Base-by-base conservation (phyloP, 1,140 invertebrate species). In the Reticulitermes speratus region DNA sequence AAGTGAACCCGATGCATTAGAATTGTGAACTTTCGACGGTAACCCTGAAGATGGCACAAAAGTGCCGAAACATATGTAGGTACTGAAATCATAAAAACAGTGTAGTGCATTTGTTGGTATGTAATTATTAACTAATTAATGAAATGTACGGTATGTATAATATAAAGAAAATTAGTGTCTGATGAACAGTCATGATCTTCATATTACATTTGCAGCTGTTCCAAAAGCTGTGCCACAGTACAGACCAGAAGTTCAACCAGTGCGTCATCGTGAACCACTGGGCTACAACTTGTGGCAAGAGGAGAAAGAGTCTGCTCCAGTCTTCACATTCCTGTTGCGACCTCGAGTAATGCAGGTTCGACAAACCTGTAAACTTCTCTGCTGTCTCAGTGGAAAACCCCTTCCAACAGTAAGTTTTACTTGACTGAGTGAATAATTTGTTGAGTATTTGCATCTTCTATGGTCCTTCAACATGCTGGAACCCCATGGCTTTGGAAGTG, bases 261-360 rank as follows among this genome's bases (percentile, higher is more conserved):
- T 96, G 48, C 93, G 97, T 83, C 93, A 96, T 88, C 93, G 97
- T 88, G 96, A 97, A 91, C 94, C 96, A 1, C 91, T 97, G n/a
- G 94, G 94, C 6, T 96, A 96, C 90, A 96, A 95, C 86, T 95
- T 96, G 92, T 97, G 96, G 96, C 94, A 97, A 91, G 97, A 98
- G 91, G 96, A 96, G 88, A 95, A 95, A 89, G 97, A 98, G 91
- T 95, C 95, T 88, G 96, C 96, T 32, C 99, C 99, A 83, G 95
- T 94, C 89, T 99, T 99, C 92, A 99, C 97, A 88, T 99, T 99
- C 96, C 94, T 97, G 88, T 94, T 99, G 84, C 94, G 99, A 91
- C 98, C 98, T 90, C 96, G 99, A 91, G 96, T 99, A 86, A 99
- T 99, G 93, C 99, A 99, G 92, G 96, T 97, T 88, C 93, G 96